Evolutionary conservation across 2,888 invertebrate species (phyloP), one percentile per base, ranked within the genome.

Genomic region (Choreutis nemorana): DNA sequence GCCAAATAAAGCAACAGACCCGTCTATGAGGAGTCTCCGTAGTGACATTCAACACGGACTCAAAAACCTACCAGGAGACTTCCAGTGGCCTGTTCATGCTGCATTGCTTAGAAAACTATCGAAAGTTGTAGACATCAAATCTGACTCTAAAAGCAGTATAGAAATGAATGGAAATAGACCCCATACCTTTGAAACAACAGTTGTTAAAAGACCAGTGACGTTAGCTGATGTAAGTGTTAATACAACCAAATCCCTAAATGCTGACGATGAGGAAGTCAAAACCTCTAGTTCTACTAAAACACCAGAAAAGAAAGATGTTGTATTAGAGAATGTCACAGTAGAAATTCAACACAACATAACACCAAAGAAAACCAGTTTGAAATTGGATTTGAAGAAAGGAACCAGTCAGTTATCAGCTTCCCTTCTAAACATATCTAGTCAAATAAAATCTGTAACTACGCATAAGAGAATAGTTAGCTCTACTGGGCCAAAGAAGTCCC

Each of bases 331-430:
- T 56, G 72, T 77, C 1, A 75, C 77, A 28, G 75, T 77, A 33
- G 77, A 78, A 61, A 78, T 78, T 36, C 72, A 78, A 44, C 77
- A 78, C 33, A 77, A 72, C 39, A 77, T 78, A 20, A 72, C 75
- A 34, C 77, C 77, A 42, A 78, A 73, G 42, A 78, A 77, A 45
- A 71, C 77, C 16, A 77, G 75, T 37, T 51, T 78, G 31, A 75
- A 67, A 50, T 51, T 78, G 16, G 77, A 78, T 38, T 49, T 78
- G 32, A 77, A 73, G 41, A 77, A 71, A 40, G 73, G 77, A 15
- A 73, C 77, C 1, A 66, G 71, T 47, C 68, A 71, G 36, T 48
- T 75, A 6, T 77, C 77, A 14, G 61, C 65, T 6, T 77, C 77
- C 15, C 40, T 78, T 33, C 41, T 78, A 21, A 78, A 77, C 52